phyloP scores from a whole-genome alignment of 2,888 invertebrate genomes.

The Smittia aterrima region DNA sequence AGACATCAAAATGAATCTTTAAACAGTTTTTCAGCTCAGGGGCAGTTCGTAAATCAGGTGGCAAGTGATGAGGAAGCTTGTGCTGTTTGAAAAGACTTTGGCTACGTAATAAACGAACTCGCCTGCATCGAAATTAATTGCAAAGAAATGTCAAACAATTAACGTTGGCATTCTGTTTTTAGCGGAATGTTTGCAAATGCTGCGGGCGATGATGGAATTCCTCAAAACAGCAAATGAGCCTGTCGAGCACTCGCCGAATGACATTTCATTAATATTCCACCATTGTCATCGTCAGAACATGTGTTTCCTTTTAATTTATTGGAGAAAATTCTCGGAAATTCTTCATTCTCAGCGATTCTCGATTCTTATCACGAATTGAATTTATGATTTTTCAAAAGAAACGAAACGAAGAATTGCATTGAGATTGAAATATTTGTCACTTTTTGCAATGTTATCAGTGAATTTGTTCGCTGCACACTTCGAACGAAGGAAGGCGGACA shows the following conservation, averaged over 20 bases:
- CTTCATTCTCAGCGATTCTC: background rate
- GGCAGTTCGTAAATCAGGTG: too few relatives aligned
- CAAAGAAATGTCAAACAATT: slow-evolving; percentile 4
- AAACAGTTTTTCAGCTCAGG: too few relatives aligned
- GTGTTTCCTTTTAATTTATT: slow-evolving; percentile 33
- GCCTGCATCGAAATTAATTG: background rate
- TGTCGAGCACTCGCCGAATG: background rate
- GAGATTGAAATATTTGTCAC: background rate
- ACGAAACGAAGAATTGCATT: background rate
- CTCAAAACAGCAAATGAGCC: background rate
- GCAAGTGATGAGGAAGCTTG: too few relatives aligned
- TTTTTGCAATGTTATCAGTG: background rate
- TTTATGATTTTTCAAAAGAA: background rate
- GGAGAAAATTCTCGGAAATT: background rate
- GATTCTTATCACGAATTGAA: background rate
- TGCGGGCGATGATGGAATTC: background rate
- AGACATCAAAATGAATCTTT: background rate
- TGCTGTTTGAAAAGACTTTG: too few relatives aligned
- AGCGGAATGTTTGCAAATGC: background rate
- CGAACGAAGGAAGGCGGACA: background rate
- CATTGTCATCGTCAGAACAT: slow-evolving; percentile 34
- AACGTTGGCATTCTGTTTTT: background rate
- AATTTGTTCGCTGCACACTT: background rate
- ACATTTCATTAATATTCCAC: slow-evolving; percentile 26
- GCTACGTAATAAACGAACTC: background rate